Conservation (phyloP, 2,113 vertebrate genomes). For the Phaethon lepturus region DNA sequence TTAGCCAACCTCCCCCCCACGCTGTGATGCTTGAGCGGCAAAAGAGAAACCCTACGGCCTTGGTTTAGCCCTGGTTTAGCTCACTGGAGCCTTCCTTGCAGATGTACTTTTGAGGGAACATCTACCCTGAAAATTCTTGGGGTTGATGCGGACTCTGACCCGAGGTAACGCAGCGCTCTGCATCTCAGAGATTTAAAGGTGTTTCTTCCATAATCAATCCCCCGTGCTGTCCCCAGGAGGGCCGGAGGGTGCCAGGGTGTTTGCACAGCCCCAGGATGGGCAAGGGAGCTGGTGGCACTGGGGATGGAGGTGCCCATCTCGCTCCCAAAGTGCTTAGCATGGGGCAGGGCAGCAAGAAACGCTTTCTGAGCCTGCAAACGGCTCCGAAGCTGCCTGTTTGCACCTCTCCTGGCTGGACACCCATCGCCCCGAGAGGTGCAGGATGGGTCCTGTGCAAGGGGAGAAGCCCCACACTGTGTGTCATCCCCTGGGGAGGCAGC, state of each 20-base stretch:
- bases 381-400: fast-evolving
- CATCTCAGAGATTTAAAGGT: background rate
- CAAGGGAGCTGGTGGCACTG: background rate
- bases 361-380: background rate
- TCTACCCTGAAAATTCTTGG: background rate
- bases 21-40: background rate
- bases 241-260: background rate
- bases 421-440: background rate
- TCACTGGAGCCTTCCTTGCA: fast-evolving
- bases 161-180: fast-evolving
- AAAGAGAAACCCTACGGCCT: background rate
- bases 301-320: background rate
- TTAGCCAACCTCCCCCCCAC: constrained; percentile 32
- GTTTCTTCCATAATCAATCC: background rate
- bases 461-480: fast-evolving
- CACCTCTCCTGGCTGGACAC: background rate
- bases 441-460: background rate
- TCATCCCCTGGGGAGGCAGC: background rate
- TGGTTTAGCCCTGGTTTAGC: background rate
- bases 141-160: background rate
- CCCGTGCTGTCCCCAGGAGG: fast-evolving
- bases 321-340: fast-evolving
- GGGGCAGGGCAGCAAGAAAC: background rate
- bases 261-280: too few species aligned
- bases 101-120: background rate